Base-by-base conservation (phyloP, 2,113 vertebrate species). In the Rhegmatorhina hoffmannsi region DNA sequence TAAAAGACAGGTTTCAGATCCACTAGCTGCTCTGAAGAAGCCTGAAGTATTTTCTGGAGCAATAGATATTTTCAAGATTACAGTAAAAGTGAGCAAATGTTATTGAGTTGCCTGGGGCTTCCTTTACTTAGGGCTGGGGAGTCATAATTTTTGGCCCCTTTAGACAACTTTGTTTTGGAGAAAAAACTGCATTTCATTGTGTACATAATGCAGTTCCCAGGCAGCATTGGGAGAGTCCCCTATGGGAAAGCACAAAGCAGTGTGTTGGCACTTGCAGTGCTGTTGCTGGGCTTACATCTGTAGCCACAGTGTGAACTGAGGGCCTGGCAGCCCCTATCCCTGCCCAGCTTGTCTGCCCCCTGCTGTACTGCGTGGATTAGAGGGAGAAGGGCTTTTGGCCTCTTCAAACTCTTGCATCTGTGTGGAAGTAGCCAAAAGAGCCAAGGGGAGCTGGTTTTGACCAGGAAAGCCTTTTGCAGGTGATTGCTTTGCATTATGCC, bases 1-100 rank as follows among this genome's bases (percentile, higher is more conserved):
- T 80, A 81, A 80, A 93, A 88, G 94, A 86, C 72, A 78, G 68
- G 79, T 96, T 93, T 95, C 92, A 88, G 31, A 89, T 77, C 68
- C 0, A 6, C 84, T 73, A 90, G 85, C 88, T 90, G 79, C 66
- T 73, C 40, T 49, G 59, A 86, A 83, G 78, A 92, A 73, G 33
- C 47, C 62, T 67, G 29, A 55, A 85, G 74, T 63, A 67, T 20
- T 69, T 95, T 77, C 58, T 85, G 59, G 66, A 90, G 55, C 34
- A 73, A 31, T 36, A 79, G 43, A 29, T 92, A 38, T 76, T 89
- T 91, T 73, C 0, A 9, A 82, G 67, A 59, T 75, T 25, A 8
- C 38, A 34, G 21, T 50, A 28, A 50, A 68, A 82, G 44, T 1
- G 2, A 90, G 25, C 25, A 43, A 43, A 68, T 46, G 33, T 15